Evolutionary conservation across 1,140 invertebrate genomes (phyloP), one percentile per base, ranked within the genome.

Genomic region (Bombus balteatus): DNA sequence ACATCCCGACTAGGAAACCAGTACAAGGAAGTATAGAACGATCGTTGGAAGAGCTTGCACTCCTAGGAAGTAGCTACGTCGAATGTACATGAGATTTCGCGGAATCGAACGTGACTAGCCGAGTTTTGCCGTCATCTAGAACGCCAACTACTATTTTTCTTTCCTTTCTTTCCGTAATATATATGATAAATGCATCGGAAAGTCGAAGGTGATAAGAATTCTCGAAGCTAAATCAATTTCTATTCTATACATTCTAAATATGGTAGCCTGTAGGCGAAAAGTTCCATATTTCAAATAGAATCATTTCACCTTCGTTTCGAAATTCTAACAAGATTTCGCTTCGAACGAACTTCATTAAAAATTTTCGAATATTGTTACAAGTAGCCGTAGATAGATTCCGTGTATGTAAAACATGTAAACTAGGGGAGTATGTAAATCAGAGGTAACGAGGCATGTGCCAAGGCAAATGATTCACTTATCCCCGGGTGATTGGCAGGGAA

Each of bases 1-100:
- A 89, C 89, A 91, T 90, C 90, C 90, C 77, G 85, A 91, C 85
- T 90, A 88, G 91, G 91, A 92, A 93, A 92, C 92, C 91, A 88
- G 92, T 93, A 90, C 83, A 88, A 88, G 87, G 89, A 90, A 90
- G 78, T 87, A 73, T 72, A 47, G 71, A 79, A 86, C 82, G 89
- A 91, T 92, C 87, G 87, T 87, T 89, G 87, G 79, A 85, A 88
- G n/a, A 87, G 74, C 59, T 71, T 57, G 77, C 84, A 73, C 86
- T 92, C 91, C 90, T 89, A 81, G 86, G 90, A 93, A 93, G 83
- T 74, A 41, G 68, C 77, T 74, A 82, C 73, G 81, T 79, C 47
- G 75, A 81, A 88, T 83, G 87, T 87, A 80, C 80, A 78, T 53
- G 71, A 83, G 43, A 85, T 83, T 84, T 81, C 68, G 39, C 18